These are phyloP conservation scores for Phanerotoma sp. DNA, from an alignment of 2,888 invertebrate genomes.

Conservation along the genomic window DNA sequence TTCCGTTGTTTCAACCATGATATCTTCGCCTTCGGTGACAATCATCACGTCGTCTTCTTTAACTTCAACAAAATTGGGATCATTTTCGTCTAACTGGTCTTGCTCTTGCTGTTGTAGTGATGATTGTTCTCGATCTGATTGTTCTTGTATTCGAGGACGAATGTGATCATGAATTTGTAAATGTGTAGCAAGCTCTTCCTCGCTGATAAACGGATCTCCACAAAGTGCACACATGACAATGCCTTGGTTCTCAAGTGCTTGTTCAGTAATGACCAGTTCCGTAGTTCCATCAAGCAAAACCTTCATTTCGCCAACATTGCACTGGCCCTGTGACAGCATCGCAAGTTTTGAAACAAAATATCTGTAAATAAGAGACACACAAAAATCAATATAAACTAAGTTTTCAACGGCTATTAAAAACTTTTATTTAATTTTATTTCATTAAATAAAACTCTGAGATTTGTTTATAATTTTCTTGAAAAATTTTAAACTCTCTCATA, in stretches of 20 bases:
- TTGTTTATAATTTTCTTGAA: no score
- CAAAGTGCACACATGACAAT: conserved; percentile 45
- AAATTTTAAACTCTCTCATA: no score
- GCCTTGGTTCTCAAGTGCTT: conserved; percentile 32
- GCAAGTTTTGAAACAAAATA: conserved; percentile 52
- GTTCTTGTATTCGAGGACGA: conserved; percentile 7
- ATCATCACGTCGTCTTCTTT: conserved; percentile 1
- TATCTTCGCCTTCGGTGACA: conserved; percentile 10
- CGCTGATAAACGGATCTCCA: conserved; percentile 42
- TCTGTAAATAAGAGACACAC: conserved; percentile 52
- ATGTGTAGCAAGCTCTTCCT: conserved; percentile 34
- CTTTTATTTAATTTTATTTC: conserved; percentile 19
- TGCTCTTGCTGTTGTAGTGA: conserved; percentile 1
- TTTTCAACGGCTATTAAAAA: neutral
- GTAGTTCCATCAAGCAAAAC: conserved; percentile 39
- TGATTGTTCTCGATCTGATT: no score
- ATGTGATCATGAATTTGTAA: conserved; percentile 37
- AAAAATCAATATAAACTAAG: conserved; percentile 20
- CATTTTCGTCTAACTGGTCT: conserved; percentile 11
- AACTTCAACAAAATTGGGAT: conserved; percentile 14
- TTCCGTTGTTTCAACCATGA: neutral
- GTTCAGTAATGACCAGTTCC: conserved; percentile 38
- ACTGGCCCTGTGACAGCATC: conserved; percentile 41
- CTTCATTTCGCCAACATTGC: conserved; percentile 43
- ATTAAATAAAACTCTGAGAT: conserved; percentile 16